Conservation (phyloP, 2,888 invertebrate genomes). For the Cotesia congregata region DNA sequence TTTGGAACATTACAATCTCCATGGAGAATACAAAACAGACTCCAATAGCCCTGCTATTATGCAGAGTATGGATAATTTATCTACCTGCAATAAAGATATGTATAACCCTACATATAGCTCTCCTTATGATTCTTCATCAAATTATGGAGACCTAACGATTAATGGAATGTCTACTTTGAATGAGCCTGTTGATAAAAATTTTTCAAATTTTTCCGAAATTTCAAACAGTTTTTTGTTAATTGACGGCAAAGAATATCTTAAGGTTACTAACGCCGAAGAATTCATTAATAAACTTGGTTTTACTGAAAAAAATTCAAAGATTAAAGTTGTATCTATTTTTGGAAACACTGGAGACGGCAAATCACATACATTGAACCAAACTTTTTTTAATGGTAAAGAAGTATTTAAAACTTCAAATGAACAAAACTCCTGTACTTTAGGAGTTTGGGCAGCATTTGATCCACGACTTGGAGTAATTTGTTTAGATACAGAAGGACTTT, state of each 20-base stretch:
- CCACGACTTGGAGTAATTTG: constrained; percentile 77
- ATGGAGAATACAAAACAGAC: constrained; percentile 46
- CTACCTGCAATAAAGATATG: constrained; percentile 45
- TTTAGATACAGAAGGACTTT: constrained; percentile 85
- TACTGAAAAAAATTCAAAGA: constrained; percentile 71
- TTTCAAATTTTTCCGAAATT: constrained; percentile 47
- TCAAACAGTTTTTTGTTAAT: constrained; percentile 74
- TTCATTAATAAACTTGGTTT: constrained; percentile 72
- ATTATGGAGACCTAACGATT: constrained; percentile 45
- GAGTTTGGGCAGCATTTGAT: constrained; percentile 85
- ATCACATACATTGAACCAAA: constrained; percentile 83
- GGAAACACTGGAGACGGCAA: constrained; percentile 90
- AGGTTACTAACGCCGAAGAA: constrained; percentile 73
- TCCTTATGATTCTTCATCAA: constrained; percentile 31
- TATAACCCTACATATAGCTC: constrained; percentile 44
- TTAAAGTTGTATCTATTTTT: constrained; percentile 87
- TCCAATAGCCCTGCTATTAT: constrained; percentile 64
- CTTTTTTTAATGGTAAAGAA: constrained; percentile 74
- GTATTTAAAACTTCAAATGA: constrained; percentile 78
- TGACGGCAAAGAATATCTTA: constrained; percentile 76
- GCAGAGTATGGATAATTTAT: constrained; percentile 62
- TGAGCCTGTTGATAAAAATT: constrained; percentile 34
- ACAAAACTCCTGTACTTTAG: constrained; percentile 81
- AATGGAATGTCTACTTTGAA: constrained; percentile 46
- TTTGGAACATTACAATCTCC: constrained; percentile 36